These are phyloP conservation scores for Panagrolaimus sp. DNA, from an alignment of 1,140 invertebrate species.

Conservation along the genomic window DNA sequence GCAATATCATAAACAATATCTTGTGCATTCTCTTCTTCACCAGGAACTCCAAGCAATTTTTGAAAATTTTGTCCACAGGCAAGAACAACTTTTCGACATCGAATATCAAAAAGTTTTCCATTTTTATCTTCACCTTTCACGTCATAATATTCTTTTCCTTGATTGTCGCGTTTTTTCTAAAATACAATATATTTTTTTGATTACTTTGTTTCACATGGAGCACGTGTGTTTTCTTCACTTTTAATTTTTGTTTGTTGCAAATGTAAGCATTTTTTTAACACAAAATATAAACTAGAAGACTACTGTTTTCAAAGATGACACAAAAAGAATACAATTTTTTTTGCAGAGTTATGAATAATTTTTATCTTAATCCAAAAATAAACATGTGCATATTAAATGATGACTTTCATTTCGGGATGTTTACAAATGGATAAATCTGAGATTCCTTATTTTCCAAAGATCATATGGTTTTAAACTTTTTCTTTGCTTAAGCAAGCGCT, in stretches of 20 bases:
- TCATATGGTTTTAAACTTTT: no score
- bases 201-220: no score
- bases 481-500: no score
- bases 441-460: no score
- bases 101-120: not conserved
- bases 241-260: not conserved
- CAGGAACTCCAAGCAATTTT: slow-evolving; percentile 5
- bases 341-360: no score
- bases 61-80: slow-evolving; percentile 12
- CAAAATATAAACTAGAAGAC: slow-evolving; percentile 8
- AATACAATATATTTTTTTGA: slow-evolving; percentile 12
- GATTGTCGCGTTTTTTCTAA: slow-evolving; percentile 6
- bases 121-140: not conserved
- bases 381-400: no score
- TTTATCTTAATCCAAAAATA: no score
- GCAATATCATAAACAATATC: slow-evolving; percentile 20
- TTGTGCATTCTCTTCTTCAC: not conserved
- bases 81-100: slow-evolving; percentile 10
- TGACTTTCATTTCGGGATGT: no score
- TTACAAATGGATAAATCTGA: no score
- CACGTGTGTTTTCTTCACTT: no score
- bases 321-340: not conserved
- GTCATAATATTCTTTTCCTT: slow-evolving; percentile 22
- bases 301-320: not conserved
- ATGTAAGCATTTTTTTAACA: not conserved